Evolutionary conservation across 2,113 vertebrate genomes (phyloP).

Genomic region (Fregata magnificens): DNA sequence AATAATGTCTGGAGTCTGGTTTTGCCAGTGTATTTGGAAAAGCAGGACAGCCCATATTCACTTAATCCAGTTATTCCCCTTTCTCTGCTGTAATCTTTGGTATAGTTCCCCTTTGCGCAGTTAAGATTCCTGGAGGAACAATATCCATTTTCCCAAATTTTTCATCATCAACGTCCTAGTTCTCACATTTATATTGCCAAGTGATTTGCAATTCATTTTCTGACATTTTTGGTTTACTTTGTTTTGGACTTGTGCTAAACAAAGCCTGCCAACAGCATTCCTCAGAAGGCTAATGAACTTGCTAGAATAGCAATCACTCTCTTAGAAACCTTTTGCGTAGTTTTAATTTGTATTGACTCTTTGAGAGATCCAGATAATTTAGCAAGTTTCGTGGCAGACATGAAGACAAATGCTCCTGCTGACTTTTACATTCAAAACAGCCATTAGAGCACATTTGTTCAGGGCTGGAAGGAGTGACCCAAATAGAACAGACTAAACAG

Average conservation of each 20-base stretch:
- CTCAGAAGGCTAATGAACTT: constrained; percentile 58
- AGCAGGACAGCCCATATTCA: neutral
- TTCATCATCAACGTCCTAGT: neutral
- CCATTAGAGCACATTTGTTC: constrained; percentile 13
- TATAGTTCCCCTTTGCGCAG: neutral
- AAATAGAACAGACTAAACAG: neutral
- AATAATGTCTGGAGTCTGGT: neutral
- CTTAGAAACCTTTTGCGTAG: constrained; percentile 10
- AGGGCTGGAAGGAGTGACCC: neutral
- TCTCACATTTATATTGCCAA: constrained; percentile 30
- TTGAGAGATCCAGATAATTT: constrained; percentile 33
- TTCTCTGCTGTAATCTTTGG: neutral
- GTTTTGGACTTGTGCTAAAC: constrained; percentile 35
- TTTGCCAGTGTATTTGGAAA: neutral
- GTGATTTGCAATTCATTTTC: constrained; percentile 58
- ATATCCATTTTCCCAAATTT: constrained; percentile 30
- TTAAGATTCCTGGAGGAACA: neutral
- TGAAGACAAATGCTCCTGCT: constrained; percentile 37
- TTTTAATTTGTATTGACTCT: constrained; percentile 51
- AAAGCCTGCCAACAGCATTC: constrained; percentile 48
- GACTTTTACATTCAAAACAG: constrained; percentile 29
- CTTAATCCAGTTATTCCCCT: constrained; percentile 4
- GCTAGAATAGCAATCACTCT: constrained; percentile 49
- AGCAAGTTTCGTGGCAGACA: constrained; percentile 6
- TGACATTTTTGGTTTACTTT: constrained; percentile 63